Evolutionary conservation across 2,113 vertebrate genomes (phyloP).

Genomic region (Macquaria ambigua): DNA sequence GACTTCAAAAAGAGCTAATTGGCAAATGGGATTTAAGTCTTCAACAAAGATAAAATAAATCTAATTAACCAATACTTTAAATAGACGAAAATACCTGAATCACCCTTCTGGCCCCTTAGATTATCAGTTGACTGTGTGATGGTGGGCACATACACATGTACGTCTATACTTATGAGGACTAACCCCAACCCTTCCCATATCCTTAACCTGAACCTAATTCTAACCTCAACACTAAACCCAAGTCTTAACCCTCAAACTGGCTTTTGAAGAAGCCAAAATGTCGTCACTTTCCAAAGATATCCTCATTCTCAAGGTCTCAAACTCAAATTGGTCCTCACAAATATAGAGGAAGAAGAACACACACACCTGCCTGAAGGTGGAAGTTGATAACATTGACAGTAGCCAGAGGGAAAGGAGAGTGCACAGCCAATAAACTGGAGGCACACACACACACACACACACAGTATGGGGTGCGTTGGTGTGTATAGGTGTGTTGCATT

Average conservation of each 20-base stretch:
- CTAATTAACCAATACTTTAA: background rate
- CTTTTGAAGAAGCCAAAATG: background rate
- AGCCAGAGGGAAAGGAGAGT: slow-evolving; percentile 41
- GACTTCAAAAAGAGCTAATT: background rate
- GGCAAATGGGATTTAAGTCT: slow-evolving; percentile 4
- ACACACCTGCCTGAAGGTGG: slow-evolving; percentile 28
- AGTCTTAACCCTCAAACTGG: background rate
- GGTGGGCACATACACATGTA: background rate
- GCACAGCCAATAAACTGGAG: slow-evolving; percentile 21
- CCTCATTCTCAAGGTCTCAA: background rate
- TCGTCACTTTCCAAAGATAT: background rate
- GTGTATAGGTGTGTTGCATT: background rate
- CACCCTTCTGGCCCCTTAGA: background rate
- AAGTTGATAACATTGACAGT: slow-evolving; percentile 36
- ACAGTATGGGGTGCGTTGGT: background rate
- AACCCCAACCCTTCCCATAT: background rate
- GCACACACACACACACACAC: background rate
- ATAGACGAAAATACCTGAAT: background rate
- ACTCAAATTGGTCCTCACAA: background rate
- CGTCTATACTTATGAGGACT: background rate
- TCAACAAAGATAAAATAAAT: background rate
- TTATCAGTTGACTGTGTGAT: slow-evolving; percentile 1
- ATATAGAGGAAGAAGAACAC: slow-evolving; percentile 2
- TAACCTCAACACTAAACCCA: background rate
- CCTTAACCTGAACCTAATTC: background rate